Conservation (phyloP, 2,888 invertebrate species). For the Tipula vernalis region DNA sequence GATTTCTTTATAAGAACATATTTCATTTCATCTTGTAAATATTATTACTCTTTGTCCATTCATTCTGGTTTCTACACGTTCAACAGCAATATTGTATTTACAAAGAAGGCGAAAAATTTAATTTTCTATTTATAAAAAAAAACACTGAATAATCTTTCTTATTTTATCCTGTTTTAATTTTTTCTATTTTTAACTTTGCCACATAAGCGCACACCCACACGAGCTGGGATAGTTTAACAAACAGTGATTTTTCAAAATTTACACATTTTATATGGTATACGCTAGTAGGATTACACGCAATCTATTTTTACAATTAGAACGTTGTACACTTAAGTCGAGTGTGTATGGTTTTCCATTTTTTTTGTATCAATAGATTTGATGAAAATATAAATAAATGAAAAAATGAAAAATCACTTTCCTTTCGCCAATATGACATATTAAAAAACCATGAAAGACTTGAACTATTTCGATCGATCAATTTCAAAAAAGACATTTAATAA, state of each 20-base stretch:
- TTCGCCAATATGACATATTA: constrained; percentile 7
- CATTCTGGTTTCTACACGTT: too few species aligned
- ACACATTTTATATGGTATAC: background rate
- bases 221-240: background rate
- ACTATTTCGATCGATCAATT: constrained; percentile 9
- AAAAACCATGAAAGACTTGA: constrained; percentile 7
- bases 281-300: background rate
- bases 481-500: constrained; percentile 10
- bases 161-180: too few species aligned
- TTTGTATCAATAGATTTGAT: background rate
- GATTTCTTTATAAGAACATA: too few species aligned
- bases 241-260: background rate
- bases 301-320: background rate
- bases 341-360: background rate
- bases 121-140: too few species aligned
- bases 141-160: too few species aligned
- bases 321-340: background rate
- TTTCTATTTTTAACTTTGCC: too few species aligned
- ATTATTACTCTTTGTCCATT: too few species aligned
- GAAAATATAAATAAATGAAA: background rate
- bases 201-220: too few species aligned
- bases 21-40: too few species aligned
- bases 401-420: constrained; percentile 6
- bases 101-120: too few species aligned
- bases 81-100: too few species aligned